phyloP scores from a whole-genome alignment of 2,113 vertebrate species.

The Rhipidura dahli region DNA sequence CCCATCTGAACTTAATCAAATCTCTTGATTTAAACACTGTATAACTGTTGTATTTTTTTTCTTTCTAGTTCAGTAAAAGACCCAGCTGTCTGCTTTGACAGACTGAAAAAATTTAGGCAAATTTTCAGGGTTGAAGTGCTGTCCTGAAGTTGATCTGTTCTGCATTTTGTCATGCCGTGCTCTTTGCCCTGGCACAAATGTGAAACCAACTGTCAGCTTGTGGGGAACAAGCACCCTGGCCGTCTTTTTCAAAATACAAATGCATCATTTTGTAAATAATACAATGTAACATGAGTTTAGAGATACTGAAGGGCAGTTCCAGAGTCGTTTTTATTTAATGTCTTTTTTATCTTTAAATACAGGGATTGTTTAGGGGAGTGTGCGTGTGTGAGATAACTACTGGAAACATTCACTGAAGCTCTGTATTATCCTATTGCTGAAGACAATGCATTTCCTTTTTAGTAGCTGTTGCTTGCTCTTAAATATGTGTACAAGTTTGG shows the following conservation, averaged over 20 bases:
- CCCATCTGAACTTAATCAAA: neutral
- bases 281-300: neutral
- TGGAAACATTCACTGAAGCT: neutral
- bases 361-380: neutral
- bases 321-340: neutral
- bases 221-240: neutral
- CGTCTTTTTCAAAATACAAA: neutral
- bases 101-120: neutral
- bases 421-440: neutral
- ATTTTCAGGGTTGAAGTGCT: neutral
- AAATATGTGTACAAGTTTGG: neutral
- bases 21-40: neutral
- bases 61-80: neutral
- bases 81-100: neutral
- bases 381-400: neutral
- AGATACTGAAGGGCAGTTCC: neutral
- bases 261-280: neutral
- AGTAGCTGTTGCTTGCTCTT: neutral
- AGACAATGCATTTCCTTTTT: neutral
- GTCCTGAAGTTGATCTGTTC: neutral
- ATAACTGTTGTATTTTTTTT: neutral
- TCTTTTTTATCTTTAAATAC: neutral
- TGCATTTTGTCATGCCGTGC: neutral
- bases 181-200: neutral
- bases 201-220: neutral